Evolutionary conservation across 2,797 vertebrate genomes (phyloP).

Genomic region (Hemibagrus guttatus): DNA sequence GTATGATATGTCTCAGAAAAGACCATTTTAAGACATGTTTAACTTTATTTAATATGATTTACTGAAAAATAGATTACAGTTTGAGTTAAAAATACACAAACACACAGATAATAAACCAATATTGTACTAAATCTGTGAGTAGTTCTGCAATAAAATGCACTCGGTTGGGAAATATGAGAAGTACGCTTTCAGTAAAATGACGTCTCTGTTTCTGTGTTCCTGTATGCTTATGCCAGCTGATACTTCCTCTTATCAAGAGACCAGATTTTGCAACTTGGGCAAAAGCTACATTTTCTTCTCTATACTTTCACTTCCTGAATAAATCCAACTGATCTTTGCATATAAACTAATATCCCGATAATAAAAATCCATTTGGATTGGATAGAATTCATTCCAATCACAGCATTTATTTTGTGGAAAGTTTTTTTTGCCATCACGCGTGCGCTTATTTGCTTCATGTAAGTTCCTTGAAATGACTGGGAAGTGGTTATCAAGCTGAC

Average conservation of each 20-base stretch:
- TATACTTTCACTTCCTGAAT: not conserved
- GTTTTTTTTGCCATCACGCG: not conserved
- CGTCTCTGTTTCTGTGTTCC: conserved; percentile 56
- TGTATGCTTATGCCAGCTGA: conserved; percentile 28
- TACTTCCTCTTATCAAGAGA: conserved; percentile 70
- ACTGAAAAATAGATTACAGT: too few species aligned
- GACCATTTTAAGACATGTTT: not conserved
- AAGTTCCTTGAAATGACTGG: conserved; percentile 68
- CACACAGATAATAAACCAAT: not conserved
- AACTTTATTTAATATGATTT: not conserved
- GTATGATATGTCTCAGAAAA: too few species aligned
- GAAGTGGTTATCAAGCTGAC: conserved; percentile 43
- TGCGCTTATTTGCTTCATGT: conserved; percentile 5
- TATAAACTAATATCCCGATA: not conserved
- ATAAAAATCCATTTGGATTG: not conserved
- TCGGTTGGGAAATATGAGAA: conserved; percentile 42
- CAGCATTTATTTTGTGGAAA: not conserved
- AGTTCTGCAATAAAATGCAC: conserved; percentile 4
- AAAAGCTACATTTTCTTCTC: conserved; percentile 9
- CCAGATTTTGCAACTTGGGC: conserved; percentile 66
- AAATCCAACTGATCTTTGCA: not conserved
- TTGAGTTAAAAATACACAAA: too few species aligned
- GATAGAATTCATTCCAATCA: not conserved
- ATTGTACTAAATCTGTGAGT: not conserved
- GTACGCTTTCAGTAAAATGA: conserved; percentile 56